These are phyloP conservation scores for Entomobrya multifasciata DNA, from an alignment of 2,888 invertebrate species.

Conservation along the genomic window DNA sequence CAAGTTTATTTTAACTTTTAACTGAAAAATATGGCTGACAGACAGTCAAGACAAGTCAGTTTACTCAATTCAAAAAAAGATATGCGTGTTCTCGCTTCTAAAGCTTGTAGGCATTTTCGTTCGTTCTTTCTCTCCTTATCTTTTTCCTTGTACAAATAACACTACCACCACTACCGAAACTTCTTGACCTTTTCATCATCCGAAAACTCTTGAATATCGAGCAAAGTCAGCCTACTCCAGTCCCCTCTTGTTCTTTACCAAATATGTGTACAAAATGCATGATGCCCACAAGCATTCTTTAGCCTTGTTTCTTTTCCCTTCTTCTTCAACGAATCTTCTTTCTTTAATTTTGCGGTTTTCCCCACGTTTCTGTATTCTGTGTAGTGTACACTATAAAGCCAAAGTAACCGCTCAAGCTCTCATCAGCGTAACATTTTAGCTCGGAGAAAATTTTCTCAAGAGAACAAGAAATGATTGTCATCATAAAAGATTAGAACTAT, in stretches of 20 bases:
- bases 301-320: too few relatives aligned
- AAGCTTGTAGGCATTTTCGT: background rate
- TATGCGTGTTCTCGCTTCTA: background rate
- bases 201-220: background rate
- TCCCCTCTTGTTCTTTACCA: too few relatives aligned
- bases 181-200: slow-evolving; percentile 18
- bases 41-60: background rate
- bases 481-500: background rate
- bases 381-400: too few relatives aligned
- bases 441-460: slow-evolving; percentile 2
- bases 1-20: background rate
- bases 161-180: background rate
- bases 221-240: background rate
- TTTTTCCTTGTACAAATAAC: background rate
- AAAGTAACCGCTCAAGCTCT: background rate
- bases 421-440: background rate
- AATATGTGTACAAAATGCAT: background rate
- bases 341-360: slow-evolving; percentile 28
- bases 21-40: background rate
- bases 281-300: too few relatives aligned
- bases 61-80: background rate
- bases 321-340: background rate
- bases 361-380: background rate
- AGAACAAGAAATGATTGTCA: background rate
- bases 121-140: background rate